Conservation (phyloP, 2,113 vertebrate genomes). For the Dipodomys stephensi region DNA sequence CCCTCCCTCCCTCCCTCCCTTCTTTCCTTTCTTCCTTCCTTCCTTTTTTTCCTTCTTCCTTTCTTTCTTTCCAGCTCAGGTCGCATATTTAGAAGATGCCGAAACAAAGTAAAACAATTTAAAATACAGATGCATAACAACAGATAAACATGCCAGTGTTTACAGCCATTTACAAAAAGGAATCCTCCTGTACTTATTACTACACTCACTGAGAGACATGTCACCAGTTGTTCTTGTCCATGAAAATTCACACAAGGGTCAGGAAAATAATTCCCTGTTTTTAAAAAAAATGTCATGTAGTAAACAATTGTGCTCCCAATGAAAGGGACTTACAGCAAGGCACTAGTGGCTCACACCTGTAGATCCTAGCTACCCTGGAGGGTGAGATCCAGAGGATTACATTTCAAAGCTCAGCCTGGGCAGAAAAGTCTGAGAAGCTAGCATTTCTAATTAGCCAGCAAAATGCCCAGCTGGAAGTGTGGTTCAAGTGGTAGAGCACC, state of each 20-base stretch:
- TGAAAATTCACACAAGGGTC: not conserved
- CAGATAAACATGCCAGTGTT: not conserved
- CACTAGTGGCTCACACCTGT: too few relatives aligned
- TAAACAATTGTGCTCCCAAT: not conserved
- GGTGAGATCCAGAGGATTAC: too few relatives aligned
- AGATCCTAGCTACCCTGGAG: too few relatives aligned
- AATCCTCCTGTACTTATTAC: too few relatives aligned
- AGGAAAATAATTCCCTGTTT: not conserved
- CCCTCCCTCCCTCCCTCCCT: not conserved
- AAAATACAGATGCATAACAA: not conserved
- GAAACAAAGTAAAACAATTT: not conserved
- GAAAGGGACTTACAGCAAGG: not conserved
- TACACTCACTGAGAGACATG: not conserved
- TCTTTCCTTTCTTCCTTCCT: rapidly evolving
- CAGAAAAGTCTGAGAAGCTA: too few relatives aligned
- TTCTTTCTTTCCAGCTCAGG: not conserved
- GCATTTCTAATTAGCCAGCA: too few relatives aligned
- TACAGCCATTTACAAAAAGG: not conserved
- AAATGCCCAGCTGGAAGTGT: too few relatives aligned
- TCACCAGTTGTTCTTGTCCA: not conserved
- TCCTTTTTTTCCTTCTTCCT: not conserved
- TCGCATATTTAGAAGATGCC: not conserved
- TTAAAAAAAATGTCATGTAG: too few relatives aligned
- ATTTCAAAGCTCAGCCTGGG: too few relatives aligned
- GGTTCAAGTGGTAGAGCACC: too few relatives aligned